Conservation (phyloP, 2,797 vertebrate species). For the Lagodon rhomboides region DNA sequence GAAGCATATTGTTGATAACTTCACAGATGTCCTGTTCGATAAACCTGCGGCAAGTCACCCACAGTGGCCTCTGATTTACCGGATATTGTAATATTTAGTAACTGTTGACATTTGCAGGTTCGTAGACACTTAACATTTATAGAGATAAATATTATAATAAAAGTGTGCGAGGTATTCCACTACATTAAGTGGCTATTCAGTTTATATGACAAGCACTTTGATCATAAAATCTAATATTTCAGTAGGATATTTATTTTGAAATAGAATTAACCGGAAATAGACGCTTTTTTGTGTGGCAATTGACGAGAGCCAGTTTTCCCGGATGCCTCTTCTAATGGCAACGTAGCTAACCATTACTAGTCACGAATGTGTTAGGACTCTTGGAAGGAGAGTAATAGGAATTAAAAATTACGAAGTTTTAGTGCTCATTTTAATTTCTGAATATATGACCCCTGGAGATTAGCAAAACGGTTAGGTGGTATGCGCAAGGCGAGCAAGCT, state of each 20-base stretch:
- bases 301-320: background rate
- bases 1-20: too few relatives aligned
- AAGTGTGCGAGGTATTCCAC: background rate
- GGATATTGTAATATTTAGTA: background rate
- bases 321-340: slow-evolving; percentile 10
- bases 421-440: background rate
- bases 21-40: too few relatives aligned
- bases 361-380: slow-evolving; percentile 14
- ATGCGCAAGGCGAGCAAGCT: background rate
- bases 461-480: background rate
- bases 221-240: background rate
- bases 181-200: fast-evolving
- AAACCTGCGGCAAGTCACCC: background rate
- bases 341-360: background rate
- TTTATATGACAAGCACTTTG: background rate
- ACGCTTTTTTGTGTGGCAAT: background rate
- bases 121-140: background rate
- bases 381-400: background rate
- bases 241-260: slow-evolving; percentile 36
- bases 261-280: slow-evolving; percentile 32
- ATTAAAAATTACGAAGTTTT: background rate
- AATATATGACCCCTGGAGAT: background rate
- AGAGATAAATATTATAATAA: background rate
- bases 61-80: background rate
- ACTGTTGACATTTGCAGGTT: background rate